These are phyloP conservation scores for Artibeus lituratus DNA, from an alignment of 2,797 vertebrate species.

Conservation along the genomic window DNA sequence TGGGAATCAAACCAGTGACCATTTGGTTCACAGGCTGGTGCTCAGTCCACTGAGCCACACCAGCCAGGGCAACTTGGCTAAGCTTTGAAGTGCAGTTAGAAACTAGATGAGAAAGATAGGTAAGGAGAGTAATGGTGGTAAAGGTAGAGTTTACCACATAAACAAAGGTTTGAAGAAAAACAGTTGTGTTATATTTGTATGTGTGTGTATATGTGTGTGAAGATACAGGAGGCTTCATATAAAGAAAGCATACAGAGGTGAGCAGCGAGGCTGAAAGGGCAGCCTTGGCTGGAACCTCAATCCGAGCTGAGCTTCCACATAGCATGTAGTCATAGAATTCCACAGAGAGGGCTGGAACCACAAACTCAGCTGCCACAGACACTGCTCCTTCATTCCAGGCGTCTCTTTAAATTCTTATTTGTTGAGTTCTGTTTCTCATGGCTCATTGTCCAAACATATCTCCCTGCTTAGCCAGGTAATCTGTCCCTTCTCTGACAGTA, in stretches of 20 bases:
- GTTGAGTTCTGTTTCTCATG: not conserved
- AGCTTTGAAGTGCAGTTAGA: not conserved
- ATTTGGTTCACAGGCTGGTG: too few species aligned
- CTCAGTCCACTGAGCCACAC: too few species aligned
- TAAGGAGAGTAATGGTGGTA: not conserved
- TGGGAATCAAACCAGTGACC: too few species aligned
- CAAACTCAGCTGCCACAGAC: not conserved
- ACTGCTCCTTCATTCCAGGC: not conserved
- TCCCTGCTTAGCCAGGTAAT: slow-evolving; percentile 66
- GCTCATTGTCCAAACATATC: slow-evolving; percentile 16
- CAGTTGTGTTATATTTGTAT: not conserved
- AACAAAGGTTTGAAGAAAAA: not conserved
- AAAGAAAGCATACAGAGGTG: not conserved
- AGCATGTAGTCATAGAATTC: not conserved
- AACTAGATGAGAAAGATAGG: not conserved
- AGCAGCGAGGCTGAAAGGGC: not conserved
- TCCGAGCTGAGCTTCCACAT: not conserved
- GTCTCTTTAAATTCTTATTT: slow-evolving; percentile 1
- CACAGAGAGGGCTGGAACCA: not conserved
- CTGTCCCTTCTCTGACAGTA: slow-evolving; percentile 59
- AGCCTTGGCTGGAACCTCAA: not conserved
- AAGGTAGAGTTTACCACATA: not conserved
- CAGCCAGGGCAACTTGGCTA: not conserved
- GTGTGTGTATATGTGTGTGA: not conserved
- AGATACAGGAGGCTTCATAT: not conserved